These are phyloP conservation scores for Dendrolimus kikuchii DNA, from an alignment of 1,140 invertebrate species.

Conservation along the genomic window DNA sequence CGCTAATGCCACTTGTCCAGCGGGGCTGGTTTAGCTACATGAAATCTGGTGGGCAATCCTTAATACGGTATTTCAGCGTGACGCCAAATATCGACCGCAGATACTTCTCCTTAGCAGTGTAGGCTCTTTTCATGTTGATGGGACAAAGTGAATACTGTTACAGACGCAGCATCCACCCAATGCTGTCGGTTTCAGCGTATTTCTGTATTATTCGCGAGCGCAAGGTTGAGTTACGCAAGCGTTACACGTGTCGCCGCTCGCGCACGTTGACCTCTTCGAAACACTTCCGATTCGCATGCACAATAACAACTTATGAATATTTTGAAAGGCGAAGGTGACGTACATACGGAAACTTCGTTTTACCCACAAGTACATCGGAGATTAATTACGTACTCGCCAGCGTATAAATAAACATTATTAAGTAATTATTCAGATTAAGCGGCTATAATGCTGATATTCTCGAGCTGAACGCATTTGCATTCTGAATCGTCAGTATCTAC, in stretches of 20 bases:
- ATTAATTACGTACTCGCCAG: conserved; percentile 4
- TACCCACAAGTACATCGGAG: conserved; percentile 1
- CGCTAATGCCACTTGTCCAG: no score
- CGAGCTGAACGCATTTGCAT: background rate
- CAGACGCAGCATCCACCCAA: conserved; percentile 12
- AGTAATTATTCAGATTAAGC: no score
- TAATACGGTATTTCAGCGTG: no score
- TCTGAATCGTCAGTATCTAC: conserved; percentile 2
- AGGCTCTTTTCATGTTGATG: background rate
- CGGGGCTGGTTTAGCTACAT: no score
- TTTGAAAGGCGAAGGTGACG: conserved; percentile 50
- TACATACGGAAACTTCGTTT: conserved; percentile 33
- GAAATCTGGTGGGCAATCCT: no score
- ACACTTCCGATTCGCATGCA: conserved; percentile 67
- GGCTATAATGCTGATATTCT: no score
- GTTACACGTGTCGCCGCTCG: conserved; percentile 51
- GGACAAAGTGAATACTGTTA: background rate
- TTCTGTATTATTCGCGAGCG: conserved; percentile 50
- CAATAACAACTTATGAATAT: conserved; percentile 42
- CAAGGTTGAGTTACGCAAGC: conserved; percentile 61
- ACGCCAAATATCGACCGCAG: no score
- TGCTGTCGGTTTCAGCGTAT: conserved; percentile 9
- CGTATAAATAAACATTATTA: background rate
- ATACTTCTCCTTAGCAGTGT: no score
- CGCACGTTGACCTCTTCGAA: conserved; percentile 47